phyloP scores from a whole-genome alignment of 2,113 vertebrate species.

The Butorides virescens region DNA sequence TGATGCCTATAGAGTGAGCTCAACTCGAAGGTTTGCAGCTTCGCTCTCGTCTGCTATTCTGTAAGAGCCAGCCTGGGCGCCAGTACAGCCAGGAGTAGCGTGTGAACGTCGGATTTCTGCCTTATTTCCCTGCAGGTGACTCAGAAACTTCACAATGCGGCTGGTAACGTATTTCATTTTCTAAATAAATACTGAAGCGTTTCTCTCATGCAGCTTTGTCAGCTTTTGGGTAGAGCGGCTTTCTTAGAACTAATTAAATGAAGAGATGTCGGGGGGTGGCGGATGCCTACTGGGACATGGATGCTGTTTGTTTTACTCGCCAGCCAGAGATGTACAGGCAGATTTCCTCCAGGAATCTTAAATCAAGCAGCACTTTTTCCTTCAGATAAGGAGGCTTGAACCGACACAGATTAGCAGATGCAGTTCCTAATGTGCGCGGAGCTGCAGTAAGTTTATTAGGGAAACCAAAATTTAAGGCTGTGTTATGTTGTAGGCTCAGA shows the following conservation, averaged over 20 bases:
- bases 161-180: slow-evolving; percentile 77
- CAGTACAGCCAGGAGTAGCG: slow-evolving; percentile 41
- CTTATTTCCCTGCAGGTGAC: slow-evolving; percentile 65
- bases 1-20: slow-evolving; percentile 71
- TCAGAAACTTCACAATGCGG: slow-evolving; percentile 76
- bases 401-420: background rate
- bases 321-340: background rate
- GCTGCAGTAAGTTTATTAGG: slow-evolving; percentile 13
- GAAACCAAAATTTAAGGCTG: background rate
- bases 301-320: slow-evolving; percentile 2
- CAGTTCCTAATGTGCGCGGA: background rate
- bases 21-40: slow-evolving; percentile 68
- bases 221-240: background rate
- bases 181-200: background rate
- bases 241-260: slow-evolving; percentile 63
- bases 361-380: background rate
- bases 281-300: background rate
- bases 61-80: slow-evolving; percentile 37
- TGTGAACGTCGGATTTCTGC: background rate
- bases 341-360: slow-evolving; percentile 4
- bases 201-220: slow-evolving; percentile 14
- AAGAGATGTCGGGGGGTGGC: background rate
- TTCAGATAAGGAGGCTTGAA: background rate
- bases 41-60: slow-evolving; percentile 28
- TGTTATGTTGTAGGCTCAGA: background rate